These are phyloP conservation scores for Clanis bilineata DNA, from an alignment of 2,888 invertebrate genomes.

Conservation along the genomic window DNA sequence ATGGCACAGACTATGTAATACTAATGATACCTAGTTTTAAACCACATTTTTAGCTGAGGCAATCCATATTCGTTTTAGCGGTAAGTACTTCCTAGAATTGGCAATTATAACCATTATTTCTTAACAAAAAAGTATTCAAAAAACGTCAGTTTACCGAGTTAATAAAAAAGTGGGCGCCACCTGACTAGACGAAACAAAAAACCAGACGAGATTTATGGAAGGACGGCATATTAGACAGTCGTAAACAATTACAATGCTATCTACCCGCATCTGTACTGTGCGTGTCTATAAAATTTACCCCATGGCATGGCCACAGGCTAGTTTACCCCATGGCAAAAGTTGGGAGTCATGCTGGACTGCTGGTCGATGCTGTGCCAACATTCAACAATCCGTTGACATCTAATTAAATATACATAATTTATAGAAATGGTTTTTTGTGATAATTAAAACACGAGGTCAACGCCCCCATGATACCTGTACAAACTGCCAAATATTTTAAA, in stretches of 20 bases:
- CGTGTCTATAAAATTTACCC: background rate
- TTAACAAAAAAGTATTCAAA: too few species aligned
- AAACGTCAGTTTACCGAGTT: background rate
- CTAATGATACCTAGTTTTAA: too few species aligned
- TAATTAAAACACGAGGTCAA: background rate
- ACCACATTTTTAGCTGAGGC: too few species aligned
- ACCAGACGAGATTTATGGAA: background rate
- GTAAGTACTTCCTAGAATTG: too few species aligned
- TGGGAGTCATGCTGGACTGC: too few species aligned
- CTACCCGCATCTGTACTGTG: background rate
- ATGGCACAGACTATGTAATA: too few species aligned
- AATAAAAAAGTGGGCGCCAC: background rate
- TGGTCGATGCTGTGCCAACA: too few species aligned
- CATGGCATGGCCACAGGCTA: background rate
- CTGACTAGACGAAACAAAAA: background rate
- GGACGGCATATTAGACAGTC: background rate
- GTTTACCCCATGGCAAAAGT: too few species aligned
- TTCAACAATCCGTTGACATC: background rate
- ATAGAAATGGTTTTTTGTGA: background rate
- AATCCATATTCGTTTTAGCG: too few species aligned
- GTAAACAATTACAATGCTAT: background rate
- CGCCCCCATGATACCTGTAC: background rate
- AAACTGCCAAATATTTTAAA: conserved; percentile 22
- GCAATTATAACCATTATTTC: too few species aligned
- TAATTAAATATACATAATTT: background rate